Base-by-base conservation (phyloP, 2,113 vertebrate species). In the Gymnogyps californianus region DNA sequence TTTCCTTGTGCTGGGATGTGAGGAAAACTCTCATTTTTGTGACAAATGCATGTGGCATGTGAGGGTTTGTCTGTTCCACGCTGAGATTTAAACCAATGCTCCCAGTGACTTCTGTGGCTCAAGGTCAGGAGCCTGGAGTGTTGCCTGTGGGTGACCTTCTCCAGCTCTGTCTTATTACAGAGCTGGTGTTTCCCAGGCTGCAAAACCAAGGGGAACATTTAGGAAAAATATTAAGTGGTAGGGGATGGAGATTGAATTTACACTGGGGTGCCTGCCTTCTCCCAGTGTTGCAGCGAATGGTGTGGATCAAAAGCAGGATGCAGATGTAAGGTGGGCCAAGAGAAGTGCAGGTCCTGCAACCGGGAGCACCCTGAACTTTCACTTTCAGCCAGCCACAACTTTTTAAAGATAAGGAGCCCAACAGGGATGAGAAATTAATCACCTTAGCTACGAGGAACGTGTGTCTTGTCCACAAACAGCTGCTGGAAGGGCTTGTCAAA, bases 261-360 rank as follows among this genome's bases (percentile, higher is more conserved):
- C 11, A 25, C 7, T 1, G 2, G 17, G n/a, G 64, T 81, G 59
- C 57, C 20, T 80, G 77, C 47, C 26, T 90, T 83, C 47, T 85
- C 19, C 10, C 51, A 38, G 34, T 3, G 2, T 44, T 58, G 31
- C 1, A 3, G 51, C 0, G 0, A 69, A 36, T 5, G 12, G n/a
- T 24, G 52, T 38, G 31, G 25, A 38, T 62, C 52, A 72, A 57
- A 89, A 90, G 31, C 36, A 81, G 57, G 72, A 18, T 57, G 19
- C 19, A 64, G 28, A 24, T 14, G 47, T 76, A 10, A n/a, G 61
- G 25, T 57, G 71, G 22, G 40, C 16, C 34, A 28, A 32, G 69
- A 66, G 47, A 44, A 34, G 34, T 31, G n/a, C 77, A 40, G 62
- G n/a, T 87, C 47, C 64, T 1, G 0, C n/a, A 76, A 3, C 42